A percentile compares a stretch with the other conserved stretches of the same genome.
These are phyloP conservation scores for Temnothorax rugatulus DNA, from an alignment of 2,888 invertebrate genomes.

Conservation along the genomic window DNA sequence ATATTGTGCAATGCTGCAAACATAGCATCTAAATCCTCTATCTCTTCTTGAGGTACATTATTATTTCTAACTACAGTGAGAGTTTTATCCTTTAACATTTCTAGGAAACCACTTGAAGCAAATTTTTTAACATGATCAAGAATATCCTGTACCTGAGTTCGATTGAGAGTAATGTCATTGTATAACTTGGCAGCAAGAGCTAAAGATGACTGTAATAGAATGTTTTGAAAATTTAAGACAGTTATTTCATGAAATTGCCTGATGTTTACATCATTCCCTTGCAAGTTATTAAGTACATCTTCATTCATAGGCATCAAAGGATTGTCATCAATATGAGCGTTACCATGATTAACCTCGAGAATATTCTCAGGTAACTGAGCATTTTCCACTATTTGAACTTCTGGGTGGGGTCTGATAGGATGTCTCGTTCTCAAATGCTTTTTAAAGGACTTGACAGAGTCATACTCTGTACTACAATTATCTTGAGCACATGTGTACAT, in stretches of 20 bases:
- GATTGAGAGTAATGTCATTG: neutral
- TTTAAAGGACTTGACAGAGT: neutral
- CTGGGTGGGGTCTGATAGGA: neutral
- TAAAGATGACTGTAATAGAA: neutral
- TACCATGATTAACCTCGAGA: neutral
- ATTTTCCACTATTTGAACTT: neutral
- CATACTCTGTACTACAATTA: slow-evolving; percentile 3
- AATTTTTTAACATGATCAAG: neutral
- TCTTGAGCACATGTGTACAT: too few relatives aligned
- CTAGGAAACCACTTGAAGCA: neutral
- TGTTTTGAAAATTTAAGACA: neutral
- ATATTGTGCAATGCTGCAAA: slow-evolving; percentile 51
- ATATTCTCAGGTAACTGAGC: neutral
- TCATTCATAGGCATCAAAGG: neutral
- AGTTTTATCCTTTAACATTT: slow-evolving; percentile 1
- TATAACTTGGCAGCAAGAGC: slow-evolving; percentile 2
- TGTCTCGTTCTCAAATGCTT: neutral
- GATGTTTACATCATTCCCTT: neutral
- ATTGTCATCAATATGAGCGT: neutral
- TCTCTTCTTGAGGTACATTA: too few relatives aligned
- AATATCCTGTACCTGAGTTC: neutral
- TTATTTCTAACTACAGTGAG: too few relatives aligned
- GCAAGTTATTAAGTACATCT: neutral
- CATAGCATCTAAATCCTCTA: too few relatives aligned
- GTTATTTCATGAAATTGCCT: slow-evolving; percentile 14